These are phyloP conservation scores for Hydropsyche tenuis DNA, from an alignment of 1,140 invertebrate genomes.

Conservation along the genomic window DNA sequence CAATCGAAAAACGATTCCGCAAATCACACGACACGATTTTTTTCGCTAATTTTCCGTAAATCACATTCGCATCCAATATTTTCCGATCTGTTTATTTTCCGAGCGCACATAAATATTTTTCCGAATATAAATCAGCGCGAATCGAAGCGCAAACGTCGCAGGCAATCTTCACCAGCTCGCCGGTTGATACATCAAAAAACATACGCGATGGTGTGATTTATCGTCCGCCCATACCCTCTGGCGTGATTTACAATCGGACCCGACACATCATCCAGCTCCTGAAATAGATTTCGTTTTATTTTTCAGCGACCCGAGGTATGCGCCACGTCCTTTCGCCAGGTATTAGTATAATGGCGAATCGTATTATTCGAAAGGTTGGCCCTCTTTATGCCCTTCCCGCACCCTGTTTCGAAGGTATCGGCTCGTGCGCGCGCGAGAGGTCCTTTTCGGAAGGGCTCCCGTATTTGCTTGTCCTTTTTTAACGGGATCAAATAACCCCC, in stretches of 20 bases:
- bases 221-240: constrained; percentile 13
- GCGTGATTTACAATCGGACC: constrained; percentile 35
- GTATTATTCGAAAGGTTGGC: constrained; percentile 30
- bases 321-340: too few species aligned
- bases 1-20: too few species aligned
- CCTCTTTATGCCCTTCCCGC: constrained; percentile 16
- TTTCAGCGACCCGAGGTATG: too few species aligned
- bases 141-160: neutral
- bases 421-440: neutral
- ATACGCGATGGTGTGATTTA: constrained; percentile 17
- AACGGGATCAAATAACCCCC: constrained; percentile 9
- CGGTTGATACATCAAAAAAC: constrained; percentile 5
- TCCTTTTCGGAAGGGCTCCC: neutral
- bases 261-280: too few species aligned
- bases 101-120: too few species aligned
- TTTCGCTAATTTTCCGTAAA: too few species aligned
- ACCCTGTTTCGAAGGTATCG: constrained; percentile 2
- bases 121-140: too few species aligned
- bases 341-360: constrained; percentile 36
- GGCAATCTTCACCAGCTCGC: neutral
- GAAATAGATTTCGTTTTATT: too few species aligned
- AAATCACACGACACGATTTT: too few species aligned
- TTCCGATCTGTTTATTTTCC: too few species aligned
- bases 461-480: constrained; percentile 26
- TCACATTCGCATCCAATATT: too few species aligned